These are phyloP conservation scores for Netta rufina DNA, from an alignment of 2,797 vertebrate genomes.

Conservation along the genomic window DNA sequence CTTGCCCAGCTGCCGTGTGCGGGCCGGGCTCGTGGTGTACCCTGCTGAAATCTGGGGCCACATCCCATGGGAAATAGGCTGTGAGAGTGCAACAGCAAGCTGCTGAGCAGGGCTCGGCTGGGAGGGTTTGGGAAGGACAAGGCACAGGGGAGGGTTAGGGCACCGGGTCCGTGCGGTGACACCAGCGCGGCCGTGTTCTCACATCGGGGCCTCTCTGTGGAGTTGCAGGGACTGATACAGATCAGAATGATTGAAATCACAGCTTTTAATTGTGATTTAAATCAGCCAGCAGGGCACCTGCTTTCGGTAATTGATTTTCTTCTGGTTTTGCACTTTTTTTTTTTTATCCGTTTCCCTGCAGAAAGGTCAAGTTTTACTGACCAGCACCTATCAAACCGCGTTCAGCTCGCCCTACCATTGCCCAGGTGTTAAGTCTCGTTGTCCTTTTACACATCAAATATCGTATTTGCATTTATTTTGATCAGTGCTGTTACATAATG, in stretches of 20 bases:
- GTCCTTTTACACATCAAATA: slow-evolving; percentile 6
- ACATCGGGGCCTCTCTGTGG: not conserved
- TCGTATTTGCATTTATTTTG: not conserved
- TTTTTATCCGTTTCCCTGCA: not conserved
- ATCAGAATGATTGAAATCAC: slow-evolving; percentile 16
- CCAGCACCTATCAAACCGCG: not conserved
- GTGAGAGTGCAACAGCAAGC: not conserved
- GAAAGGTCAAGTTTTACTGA: not conserved
- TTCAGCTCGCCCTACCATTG: not conserved
- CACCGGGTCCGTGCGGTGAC: not conserved
- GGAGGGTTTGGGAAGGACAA: too few species aligned
- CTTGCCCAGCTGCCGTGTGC: not conserved
- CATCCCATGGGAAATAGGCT: not conserved
- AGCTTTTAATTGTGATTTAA: not conserved
- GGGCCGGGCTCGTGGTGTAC: not conserved
- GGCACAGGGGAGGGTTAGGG: not conserved
- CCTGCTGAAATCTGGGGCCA: not conserved
- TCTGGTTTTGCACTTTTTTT: not conserved
- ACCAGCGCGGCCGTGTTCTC: not conserved
- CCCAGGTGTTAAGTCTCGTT: not conserved
- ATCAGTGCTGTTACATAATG: not conserved
- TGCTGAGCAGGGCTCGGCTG: not conserved
- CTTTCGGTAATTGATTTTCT: not conserved
- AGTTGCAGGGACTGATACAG: not conserved
- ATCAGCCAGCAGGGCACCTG: not conserved